Base-by-base conservation (phyloP, 2,888 invertebrate genomes). In the Temnothorax ravouxi region DNA sequence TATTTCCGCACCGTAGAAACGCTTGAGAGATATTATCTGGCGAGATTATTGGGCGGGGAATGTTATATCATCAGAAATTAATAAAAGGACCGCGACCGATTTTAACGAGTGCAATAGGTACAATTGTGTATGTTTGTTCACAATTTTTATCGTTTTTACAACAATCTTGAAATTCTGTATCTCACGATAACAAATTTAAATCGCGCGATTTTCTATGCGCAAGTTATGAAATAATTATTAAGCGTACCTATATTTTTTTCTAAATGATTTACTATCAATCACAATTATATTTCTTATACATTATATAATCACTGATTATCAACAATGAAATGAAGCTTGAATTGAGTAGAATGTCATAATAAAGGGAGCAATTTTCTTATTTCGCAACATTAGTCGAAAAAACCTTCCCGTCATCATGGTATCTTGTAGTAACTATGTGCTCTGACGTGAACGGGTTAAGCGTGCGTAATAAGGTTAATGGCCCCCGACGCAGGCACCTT, bases 401-500 rank as follows among this genome's bases (percentile, higher is more conserved):
- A 59, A 59, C 8, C 44, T 69, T 67, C 3, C 9, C 21, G 34
- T 59, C 71, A 47, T 71, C 25, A 44, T 21, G 21, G 34, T 67
- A 71, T 34, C 59, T 21, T 47, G 11, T 25, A 29, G 59, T 50
- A 69, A 56, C 21, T 54, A 62, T 62, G 52, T 50, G 15, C 50
- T 29, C 25, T 59, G 72, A 80, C 59, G 29, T 77, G 54, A 77
- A 77, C 52, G 72, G 47, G 79, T 80, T 80, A 80, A 80, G 72
- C 47, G 59, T 80, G 47, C 59, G 72, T 80, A 72, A 80, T 80
- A 47, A 80, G 79, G 72, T 80, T 80, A 80, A 80, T 80, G 59
- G 47, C 72, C 79, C 59, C 59, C 79, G 59, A 59, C 79, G n/a
- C n/a, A 80, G 72, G 72, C 59, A 80, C 79, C 79, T 80, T 80